Evolutionary conservation across 2,797 vertebrate genomes (phyloP).

Genomic region (Lateolabrax maculatus): DNA sequence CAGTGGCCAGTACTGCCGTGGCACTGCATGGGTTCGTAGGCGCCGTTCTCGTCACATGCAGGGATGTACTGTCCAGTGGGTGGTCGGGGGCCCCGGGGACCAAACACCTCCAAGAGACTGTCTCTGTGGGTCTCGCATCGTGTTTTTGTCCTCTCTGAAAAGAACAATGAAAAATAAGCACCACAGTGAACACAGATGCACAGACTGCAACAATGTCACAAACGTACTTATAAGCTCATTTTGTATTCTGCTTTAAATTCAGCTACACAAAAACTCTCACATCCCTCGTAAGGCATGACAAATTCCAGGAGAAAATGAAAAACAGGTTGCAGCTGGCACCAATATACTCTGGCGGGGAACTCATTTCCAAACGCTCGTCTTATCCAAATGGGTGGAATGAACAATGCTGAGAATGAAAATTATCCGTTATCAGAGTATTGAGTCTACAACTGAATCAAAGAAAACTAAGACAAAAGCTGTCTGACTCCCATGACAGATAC

Average conservation of each 20-base stretch:
- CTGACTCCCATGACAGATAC: background rate
- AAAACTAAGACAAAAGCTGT: background rate
- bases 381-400: conserved; percentile 31
- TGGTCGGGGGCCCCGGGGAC: conserved; percentile 78
- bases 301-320: conserved; percentile 58
- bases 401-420: conserved; percentile 50
- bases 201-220: background rate
- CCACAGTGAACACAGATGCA: background rate
- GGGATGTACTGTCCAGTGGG: conserved; percentile 86
- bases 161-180: background rate
- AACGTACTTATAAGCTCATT: background rate
- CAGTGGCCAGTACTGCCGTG: conserved; percentile 89
- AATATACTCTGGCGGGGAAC: conserved; percentile 33
- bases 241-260: conserved; percentile 31
- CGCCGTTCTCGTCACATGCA: conserved; percentile 89
- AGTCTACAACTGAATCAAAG: conserved; percentile 25
- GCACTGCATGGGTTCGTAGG: conserved; percentile 91
- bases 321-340: conserved; percentile 66
- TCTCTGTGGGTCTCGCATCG: conserved; percentile 90
- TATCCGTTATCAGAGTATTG: conserved; percentile 7
- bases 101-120: conserved; percentile 69
- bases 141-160: conserved; percentile 87
- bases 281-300: conserved; percentile 25
- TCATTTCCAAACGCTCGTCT: conserved; percentile 45
- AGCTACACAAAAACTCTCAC: conserved; percentile 23